phyloP scores from a whole-genome alignment of 2,888 invertebrate genomes.

The Hermodice carunculata region DNA sequence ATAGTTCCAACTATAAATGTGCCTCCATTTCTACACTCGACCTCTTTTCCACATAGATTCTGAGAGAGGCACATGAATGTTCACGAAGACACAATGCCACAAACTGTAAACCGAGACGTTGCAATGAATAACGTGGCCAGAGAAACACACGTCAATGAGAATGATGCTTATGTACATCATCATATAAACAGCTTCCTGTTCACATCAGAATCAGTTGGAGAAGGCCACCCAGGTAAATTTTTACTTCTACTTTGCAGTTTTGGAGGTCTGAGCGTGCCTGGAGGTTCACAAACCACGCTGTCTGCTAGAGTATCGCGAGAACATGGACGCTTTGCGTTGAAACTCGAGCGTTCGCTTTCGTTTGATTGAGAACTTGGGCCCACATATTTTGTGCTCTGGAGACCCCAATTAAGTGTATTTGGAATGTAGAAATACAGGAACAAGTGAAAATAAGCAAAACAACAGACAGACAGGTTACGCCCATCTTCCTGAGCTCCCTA shows the following conservation, averaged over 20 bases:
- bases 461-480: too few species aligned
- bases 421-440: too few species aligned
- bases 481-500: too few species aligned
- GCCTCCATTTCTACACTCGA: background rate
- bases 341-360: too few species aligned
- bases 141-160: background rate
- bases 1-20: background rate
- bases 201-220: constrained; percentile 70
- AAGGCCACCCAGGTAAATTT: constrained; percentile 68
- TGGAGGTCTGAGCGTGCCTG: too few species aligned
- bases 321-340: too few species aligned
- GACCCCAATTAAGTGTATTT: too few species aligned
- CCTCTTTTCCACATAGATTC: constrained; percentile 21
- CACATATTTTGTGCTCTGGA: too few species aligned
- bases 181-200: constrained; percentile 59
- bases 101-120: background rate
- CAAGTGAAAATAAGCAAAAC: too few species aligned
- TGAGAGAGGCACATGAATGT: background rate
- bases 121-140: constrained; percentile 1
- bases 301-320: too few species aligned
- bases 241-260: background rate
- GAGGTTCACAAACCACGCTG: too few species aligned
- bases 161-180: background rate
- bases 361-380: too few species aligned
- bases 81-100: background rate